Evolutionary conservation across 1,140 invertebrate species (phyloP).

Genomic region (Drosophila eugracilis): DNA sequence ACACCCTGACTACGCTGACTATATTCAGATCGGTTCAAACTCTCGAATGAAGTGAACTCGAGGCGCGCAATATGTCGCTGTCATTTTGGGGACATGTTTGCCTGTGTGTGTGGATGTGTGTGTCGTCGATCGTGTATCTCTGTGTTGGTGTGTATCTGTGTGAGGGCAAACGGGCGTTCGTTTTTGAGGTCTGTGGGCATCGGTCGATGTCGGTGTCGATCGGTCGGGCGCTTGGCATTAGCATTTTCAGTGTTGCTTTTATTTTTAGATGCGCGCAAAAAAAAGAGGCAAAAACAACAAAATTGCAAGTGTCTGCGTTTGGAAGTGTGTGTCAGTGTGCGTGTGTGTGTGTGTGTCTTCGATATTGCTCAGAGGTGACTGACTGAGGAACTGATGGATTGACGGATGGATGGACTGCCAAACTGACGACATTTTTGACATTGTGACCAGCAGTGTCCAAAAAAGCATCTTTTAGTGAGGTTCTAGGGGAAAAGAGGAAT

Average conservation of each 20-base stretch:
- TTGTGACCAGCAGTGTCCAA: conserved; percentile 62
- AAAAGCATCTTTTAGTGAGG: conserved; percentile 5
- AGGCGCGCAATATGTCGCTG: conserved; percentile 51
- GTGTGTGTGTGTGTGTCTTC: conserved; percentile 23
- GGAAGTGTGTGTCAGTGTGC: conserved; percentile 2
- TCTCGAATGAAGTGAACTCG: conserved; percentile 47
- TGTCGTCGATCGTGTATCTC: conserved; percentile 3
- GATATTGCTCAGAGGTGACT: conserved; percentile 53
- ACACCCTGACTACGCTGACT: conserved; percentile 17
- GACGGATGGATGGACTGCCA: conserved; percentile 23
- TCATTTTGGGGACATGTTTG: conserved; percentile 47
- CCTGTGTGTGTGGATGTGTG: conserved; percentile 5
- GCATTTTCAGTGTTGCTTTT: conserved; percentile 58
- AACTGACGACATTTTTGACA: conserved; percentile 60
- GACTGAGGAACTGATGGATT: conserved; percentile 29
- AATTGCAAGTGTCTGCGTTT: conserved; percentile 67
- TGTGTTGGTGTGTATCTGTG: conserved; percentile 25
- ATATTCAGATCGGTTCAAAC: conserved; percentile 51
- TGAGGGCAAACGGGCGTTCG: conserved; percentile 52
- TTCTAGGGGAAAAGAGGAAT: not conserved
- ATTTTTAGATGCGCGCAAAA: conserved; percentile 74
- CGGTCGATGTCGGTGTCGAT: conserved; percentile 53
- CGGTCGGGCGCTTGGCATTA: conserved; percentile 54
- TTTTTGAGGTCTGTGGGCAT: conserved; percentile 51
- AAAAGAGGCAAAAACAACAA: conserved; percentile 44